Evolutionary conservation across 2,888 invertebrate genomes (phyloP).

Genomic region (Caenorhabditis angaria): DNA sequence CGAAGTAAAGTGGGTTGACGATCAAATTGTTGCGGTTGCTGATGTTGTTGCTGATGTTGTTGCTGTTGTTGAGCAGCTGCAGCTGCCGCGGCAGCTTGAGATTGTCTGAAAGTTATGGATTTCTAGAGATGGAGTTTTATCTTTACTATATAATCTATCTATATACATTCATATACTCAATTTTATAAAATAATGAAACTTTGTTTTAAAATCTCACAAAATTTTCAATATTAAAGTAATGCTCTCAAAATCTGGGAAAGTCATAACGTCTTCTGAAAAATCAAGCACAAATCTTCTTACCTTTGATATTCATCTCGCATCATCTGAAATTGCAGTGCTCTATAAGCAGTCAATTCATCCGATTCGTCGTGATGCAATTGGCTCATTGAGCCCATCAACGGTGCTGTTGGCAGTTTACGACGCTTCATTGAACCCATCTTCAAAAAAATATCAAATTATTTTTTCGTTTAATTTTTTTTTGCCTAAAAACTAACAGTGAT

Average conservation of each 20-base stretch:
- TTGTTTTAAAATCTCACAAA: no score
- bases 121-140: background rate
- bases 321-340: constrained; percentile 38
- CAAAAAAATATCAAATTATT: background rate
- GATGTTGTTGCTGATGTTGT: constrained; percentile 7
- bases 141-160: background rate
- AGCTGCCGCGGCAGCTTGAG: constrained; percentile 6
- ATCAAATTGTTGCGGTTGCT: constrained; percentile 21
- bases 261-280: background rate
- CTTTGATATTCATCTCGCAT: constrained; percentile 37
- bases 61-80: constrained; percentile 8
- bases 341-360: constrained; percentile 31
- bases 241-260: background rate
- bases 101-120: constrained; percentile 40
- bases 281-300: no score
- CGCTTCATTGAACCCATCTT: constrained; percentile 38
- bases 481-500: constrained; percentile 22
- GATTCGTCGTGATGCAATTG: constrained; percentile 29
- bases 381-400: constrained; percentile 43
- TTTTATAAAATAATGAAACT: no score
- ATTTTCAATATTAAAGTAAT: background rate
- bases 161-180: no score
- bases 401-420: constrained; percentile 46
- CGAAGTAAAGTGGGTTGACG: constrained; percentile 32
- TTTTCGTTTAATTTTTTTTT: background rate